Conservation (phyloP, 2,888 invertebrate genomes). For the Dendrolimus pini region DNA sequence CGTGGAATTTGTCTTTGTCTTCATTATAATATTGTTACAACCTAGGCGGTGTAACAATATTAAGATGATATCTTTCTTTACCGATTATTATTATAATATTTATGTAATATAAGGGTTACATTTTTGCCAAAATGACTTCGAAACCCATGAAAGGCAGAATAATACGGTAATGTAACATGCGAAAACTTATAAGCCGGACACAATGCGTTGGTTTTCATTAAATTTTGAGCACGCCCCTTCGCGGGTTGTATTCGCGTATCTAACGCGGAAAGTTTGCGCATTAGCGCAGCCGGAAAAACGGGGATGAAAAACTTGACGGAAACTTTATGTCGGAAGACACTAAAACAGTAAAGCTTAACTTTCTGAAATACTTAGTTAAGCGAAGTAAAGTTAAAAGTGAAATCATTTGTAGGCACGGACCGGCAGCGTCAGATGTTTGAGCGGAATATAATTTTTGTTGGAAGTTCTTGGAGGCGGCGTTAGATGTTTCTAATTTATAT, state of each 20-base stretch:
- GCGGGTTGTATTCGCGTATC: conserved; percentile 29
- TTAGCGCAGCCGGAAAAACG: conserved; percentile 54
- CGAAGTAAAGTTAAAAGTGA: not conserved
- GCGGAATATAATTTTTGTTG: not conserved
- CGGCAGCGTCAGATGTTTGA: not conserved
- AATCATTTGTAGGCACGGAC: not conserved
- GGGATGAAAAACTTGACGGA: conserved; percentile 50
- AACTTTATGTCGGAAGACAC: conserved; percentile 32
- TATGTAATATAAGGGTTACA: too few relatives aligned
- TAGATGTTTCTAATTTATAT: not conserved
- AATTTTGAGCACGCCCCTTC: conserved; percentile 36
- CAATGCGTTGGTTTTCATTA: conserved; percentile 23
- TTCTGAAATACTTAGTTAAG: conserved; percentile 4
- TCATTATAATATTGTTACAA: too few relatives aligned
- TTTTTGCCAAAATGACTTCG: too few relatives aligned
- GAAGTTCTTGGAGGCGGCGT: not conserved
- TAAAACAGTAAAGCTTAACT: conserved; percentile 26
- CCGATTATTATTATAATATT: too few relatives aligned
- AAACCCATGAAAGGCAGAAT: too few relatives aligned
- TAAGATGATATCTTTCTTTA: too few relatives aligned
- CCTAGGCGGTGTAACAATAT: too few relatives aligned
- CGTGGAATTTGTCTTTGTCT: too few relatives aligned
- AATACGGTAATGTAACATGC: too few relatives aligned
- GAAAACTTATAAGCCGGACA: not conserved
- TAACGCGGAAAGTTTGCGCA: conserved; percentile 45